Evolutionary conservation across 2,888 invertebrate genomes (phyloP).

Genomic region (Thecophora atra): DNA sequence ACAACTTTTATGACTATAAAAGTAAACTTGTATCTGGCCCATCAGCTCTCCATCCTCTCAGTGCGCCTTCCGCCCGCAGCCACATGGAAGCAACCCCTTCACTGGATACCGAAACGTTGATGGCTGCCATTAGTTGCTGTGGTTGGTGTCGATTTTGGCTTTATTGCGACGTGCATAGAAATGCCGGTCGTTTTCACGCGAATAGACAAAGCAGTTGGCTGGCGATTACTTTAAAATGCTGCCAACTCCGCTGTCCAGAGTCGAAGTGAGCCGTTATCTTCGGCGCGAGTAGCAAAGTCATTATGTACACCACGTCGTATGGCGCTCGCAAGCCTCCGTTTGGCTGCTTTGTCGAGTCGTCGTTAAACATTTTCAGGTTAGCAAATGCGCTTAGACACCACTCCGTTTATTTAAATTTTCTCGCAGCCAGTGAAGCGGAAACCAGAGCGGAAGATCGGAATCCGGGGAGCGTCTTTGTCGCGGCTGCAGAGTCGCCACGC

Average conservation of each 20-base stretch:
- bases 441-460: conserved; percentile 12
- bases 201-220: not conserved
- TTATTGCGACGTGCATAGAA: not conserved
- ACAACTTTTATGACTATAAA: conserved; percentile 53
- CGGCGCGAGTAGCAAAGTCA: conserved; percentile 60
- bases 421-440: conserved; percentile 31
- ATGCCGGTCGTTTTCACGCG: not conserved
- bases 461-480: not conserved
- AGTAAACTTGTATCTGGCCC: conserved; percentile 25
- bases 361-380: conserved; percentile 18
- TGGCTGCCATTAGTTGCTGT: conserved; percentile 44
- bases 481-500: no score
- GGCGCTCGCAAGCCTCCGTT: no score
- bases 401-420: conserved; percentile 25
- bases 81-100: conserved; percentile 9
- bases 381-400: conserved; percentile 8
- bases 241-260: conserved; percentile 3
- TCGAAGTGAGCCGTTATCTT: conserved; percentile 49
- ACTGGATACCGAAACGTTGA: conserved; percentile 47
- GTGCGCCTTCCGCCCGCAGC: conserved; percentile 22
- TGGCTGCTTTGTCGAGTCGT: conserved; percentile 1
- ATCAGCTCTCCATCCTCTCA: conserved; percentile 21
- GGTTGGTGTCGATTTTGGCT: conserved; percentile 30
- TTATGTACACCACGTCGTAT: conserved; percentile 42
- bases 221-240: conserved; percentile 33